phyloP scores from a whole-genome alignment of 2,797 vertebrate species.

The Setipinna tenuifilis region DNA sequence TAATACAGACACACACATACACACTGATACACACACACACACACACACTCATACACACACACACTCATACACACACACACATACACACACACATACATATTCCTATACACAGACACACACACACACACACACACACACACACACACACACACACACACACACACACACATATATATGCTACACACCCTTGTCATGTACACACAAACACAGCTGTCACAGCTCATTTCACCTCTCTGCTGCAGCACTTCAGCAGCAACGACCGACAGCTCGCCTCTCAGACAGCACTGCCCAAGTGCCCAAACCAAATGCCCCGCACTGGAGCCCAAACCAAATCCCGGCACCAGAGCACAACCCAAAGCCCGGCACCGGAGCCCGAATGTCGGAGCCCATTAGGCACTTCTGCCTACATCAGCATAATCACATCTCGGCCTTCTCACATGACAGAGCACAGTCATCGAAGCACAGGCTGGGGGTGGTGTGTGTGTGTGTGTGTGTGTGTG shows the following conservation, averaged over 20 bases:
- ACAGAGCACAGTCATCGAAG: background rate
- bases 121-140: background rate
- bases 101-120: background rate
- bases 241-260: background rate
- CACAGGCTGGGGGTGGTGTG: too few species aligned
- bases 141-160: background rate
- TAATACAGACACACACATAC: background rate
- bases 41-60: background rate
- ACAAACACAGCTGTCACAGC: background rate
- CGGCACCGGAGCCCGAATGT: too few species aligned
- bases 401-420: conserved; percentile 55
- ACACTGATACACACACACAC: background rate
- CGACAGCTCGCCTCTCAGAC: background rate
- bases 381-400: conserved; percentile 48
- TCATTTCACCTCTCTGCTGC: background rate
- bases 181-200: background rate
- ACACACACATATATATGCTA: background rate
- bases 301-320: too few species aligned
- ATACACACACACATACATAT: background rate
- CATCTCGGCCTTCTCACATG: conserved; percentile 38
- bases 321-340: conserved; percentile 28
- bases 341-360: conserved; percentile 4
- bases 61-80: conserved; percentile 4
- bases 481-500: too few species aligned
- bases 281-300: too few species aligned